Base-by-base conservation (phyloP, 2,797 vertebrate genomes). In the Xenopus petersii region DNA sequence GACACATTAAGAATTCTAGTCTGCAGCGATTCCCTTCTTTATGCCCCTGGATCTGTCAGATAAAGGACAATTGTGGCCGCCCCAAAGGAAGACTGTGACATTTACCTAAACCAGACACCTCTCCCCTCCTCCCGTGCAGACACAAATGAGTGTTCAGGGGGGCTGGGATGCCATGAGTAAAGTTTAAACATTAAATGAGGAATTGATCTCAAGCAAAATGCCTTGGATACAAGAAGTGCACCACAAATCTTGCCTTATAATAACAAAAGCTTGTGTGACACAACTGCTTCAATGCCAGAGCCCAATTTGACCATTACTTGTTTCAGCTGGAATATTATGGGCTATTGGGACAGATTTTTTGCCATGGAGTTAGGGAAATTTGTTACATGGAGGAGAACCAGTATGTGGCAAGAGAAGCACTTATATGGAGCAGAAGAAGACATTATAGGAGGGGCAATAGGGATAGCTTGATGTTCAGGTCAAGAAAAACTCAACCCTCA, bases 181-280 rank as follows among this genome's bases (percentile, higher is more conserved):
- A 79, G 71, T 79, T 79, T 79, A 79, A 79, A 74, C 71, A 79
- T 79, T 70, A 79, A 79, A 79, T 79, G 73, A 74, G 71, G 71
- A 79, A 79, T 79, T 79, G 71, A 79, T 74, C 71, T 79, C 60
- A 79, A 70, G 71, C 55, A 46, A 70, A 79, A 78, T 60, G 60
- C 67, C 55, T 77, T 70, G 62, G 64, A 26, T 55, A 72, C 75
- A 77, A 77, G 64, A 71, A 67, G 62, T 65, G 59, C 46, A 62
- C 69, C 26, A 26, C 68, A 59, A 69, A 78, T 68, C 24, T 36
- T n/a, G 59, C 59, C 62, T 73, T 72, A 61, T 48, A 66, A 72
- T 72, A 13, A 36, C 56, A 72, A 36, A 8, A 11, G 26, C 26
- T 24, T 12, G 13, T 24, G 59, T 33, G 42, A 42, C 48, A 49